phyloP scores from a whole-genome alignment of 1,140 invertebrate genomes.

The Drosophila insularis region DNA sequence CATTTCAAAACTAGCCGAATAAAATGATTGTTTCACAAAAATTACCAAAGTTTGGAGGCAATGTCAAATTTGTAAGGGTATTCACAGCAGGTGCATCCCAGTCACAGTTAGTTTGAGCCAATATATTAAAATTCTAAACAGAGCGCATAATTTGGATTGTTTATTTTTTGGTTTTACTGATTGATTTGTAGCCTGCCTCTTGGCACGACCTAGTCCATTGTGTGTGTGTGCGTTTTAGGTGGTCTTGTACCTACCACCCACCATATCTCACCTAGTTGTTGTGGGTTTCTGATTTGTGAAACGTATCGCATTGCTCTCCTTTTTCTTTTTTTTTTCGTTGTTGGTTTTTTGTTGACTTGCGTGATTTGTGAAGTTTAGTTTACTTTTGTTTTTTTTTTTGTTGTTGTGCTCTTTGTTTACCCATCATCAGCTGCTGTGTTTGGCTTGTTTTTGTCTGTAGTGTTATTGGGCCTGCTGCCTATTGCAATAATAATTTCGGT shows the following conservation, averaged over 20 bases:
- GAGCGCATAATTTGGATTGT: slow-evolving; percentile 28
- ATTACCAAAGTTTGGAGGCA: too few species aligned
- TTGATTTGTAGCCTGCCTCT: slow-evolving; percentile 64
- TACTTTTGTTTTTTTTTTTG: slow-evolving; percentile 29
- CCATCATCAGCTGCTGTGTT: slow-evolving; percentile 52
- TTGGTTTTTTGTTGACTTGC: not conserved
- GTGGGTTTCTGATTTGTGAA: slow-evolving; percentile 1
- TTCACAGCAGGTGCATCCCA: not conserved
- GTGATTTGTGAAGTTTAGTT: slow-evolving; percentile 28
- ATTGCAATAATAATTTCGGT: slow-evolving; percentile 61
- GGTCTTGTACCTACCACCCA: slow-evolving; percentile 7
- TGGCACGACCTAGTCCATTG: slow-evolving; percentile 40
- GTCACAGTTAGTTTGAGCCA: slow-evolving; percentile 11
- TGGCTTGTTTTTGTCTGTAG: not conserved
- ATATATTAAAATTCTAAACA: slow-evolving; percentile 64
- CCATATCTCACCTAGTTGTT: slow-evolving; percentile 42
- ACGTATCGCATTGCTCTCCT: slow-evolving; percentile 32
- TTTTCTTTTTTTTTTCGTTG: not conserved
- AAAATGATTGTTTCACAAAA: too few species aligned
- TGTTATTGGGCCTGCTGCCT: not conserved
- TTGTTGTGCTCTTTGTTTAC: slow-evolving; percentile 50
- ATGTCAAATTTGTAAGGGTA: not conserved
- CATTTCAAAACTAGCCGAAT: too few species aligned
- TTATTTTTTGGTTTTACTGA: slow-evolving; percentile 51
- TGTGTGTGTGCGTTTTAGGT: slow-evolving; percentile 10